These are phyloP conservation scores for Octodon degus DNA, from an alignment of 2,113 vertebrate species.

Conservation along the genomic window DNA sequence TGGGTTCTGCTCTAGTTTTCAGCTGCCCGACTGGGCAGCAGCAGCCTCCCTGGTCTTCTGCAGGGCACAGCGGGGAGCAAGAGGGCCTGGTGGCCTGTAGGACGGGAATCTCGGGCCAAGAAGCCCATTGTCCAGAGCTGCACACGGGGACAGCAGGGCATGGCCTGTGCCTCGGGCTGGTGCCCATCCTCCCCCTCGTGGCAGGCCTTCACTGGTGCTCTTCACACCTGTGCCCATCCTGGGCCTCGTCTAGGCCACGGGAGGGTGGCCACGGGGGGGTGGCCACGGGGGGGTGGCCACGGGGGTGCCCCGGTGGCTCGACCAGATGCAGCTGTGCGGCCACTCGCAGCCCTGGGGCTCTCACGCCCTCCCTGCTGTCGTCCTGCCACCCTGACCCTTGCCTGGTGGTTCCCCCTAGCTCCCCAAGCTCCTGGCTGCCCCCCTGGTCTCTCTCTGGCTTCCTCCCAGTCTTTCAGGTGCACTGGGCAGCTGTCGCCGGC, in stretches of 20 bases:
- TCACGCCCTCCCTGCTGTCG: no score
- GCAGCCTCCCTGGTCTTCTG: neutral
- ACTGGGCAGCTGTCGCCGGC: fast-evolving
- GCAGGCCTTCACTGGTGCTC: neutral
- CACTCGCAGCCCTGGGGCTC: fast-evolving
- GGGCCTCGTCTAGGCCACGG: fast-evolving
- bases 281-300: fast-evolving
- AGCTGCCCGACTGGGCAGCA: neutral
- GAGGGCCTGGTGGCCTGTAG: neutral
- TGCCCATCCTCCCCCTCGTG: neutral
- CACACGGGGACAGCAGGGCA: no score
- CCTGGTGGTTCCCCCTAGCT: neutral
- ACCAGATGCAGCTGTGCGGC: neutral
- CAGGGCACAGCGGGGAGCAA: neutral
- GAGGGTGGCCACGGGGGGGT: fast-evolving
- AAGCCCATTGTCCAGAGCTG: no score
- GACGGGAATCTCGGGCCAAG: no score
- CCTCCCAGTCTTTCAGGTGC: neutral
- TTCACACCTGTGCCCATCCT: neutral
- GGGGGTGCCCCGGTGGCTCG: no score
- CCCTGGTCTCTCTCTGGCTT: no score
- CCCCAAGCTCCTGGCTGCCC: neutral
- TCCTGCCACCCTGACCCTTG: neutral
- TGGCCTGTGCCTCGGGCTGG: neutral
- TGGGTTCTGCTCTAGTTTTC: neutral